These are phyloP conservation scores for Dolomedes plantarius DNA, from an alignment of 2,888 invertebrate species.

Conservation along the genomic window DNA sequence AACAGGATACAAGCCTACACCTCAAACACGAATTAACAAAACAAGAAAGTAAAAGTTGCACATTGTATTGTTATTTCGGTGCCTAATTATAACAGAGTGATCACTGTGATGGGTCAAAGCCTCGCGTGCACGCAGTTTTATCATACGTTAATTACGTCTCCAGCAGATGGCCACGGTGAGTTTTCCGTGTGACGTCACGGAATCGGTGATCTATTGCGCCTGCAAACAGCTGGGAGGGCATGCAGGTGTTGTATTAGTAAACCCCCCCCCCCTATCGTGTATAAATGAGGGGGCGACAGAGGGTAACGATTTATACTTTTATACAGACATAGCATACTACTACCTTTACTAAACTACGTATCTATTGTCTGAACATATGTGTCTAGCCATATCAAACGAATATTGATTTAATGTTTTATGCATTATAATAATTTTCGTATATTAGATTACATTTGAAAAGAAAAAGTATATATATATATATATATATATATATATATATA, in stretches of 20 bases:
- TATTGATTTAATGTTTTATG: too few relatives aligned
- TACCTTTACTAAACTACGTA: too few relatives aligned
- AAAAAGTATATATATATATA: too few relatives aligned
- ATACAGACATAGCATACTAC: background rate
- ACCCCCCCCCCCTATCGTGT: background rate
- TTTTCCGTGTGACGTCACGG: slow-evolving; percentile 50
- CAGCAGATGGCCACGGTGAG: slow-evolving; percentile 44
- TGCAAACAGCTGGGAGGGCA: slow-evolving; percentile 46
- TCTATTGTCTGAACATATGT: too few relatives aligned
- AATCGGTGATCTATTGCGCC: slow-evolving; percentile 61
- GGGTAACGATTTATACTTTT: slow-evolving; percentile 8
- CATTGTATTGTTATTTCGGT: background rate
- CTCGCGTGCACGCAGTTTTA: slow-evolving; percentile 12
- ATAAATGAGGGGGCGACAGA: background rate
- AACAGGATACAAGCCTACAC: background rate
- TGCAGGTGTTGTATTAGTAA: slow-evolving; percentile 35
- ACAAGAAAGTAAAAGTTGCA: background rate
- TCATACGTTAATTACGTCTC: slow-evolving; percentile 38
- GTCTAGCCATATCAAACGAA: too few relatives aligned
- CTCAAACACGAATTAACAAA: background rate
- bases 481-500: too few relatives aligned
- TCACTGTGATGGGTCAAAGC: slow-evolving; percentile 4
- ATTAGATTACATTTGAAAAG: too few relatives aligned
- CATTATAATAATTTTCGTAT: too few relatives aligned
- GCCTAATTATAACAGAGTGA: background rate